Conservation (phyloP, 2,888 invertebrate species). For the Phaedon cochleariae region DNA sequence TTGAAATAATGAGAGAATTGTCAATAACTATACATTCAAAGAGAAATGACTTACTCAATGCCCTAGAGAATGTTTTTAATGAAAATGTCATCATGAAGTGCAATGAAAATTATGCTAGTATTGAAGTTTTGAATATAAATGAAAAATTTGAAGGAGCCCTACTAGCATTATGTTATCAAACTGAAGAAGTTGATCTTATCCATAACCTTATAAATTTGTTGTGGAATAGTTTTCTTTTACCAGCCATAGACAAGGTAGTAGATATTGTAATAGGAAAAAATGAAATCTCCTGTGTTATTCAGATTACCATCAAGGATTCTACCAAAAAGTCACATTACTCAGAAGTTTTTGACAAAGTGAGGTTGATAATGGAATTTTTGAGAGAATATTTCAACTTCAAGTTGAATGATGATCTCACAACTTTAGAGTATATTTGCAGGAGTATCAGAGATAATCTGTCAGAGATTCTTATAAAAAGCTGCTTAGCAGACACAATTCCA, state of each 20-base stretch:
- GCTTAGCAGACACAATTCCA: conserved; percentile 80
- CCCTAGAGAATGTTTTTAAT: conserved; percentile 64
- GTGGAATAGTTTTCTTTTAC: conserved; percentile 66
- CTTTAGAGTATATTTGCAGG: conserved; percentile 67
- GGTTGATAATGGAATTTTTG: conserved; percentile 68
- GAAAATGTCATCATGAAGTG: conserved; percentile 60
- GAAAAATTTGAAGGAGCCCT: conserved; percentile 62
- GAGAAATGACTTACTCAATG: conserved; percentile 62
- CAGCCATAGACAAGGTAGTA: conserved; percentile 63
- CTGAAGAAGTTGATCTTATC: conserved; percentile 63
- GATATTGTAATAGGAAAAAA: conserved; percentile 18
- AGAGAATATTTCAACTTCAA: conserved; percentile 66
- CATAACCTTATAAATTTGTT: conserved; percentile 68
- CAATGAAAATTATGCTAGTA: conserved; percentile 55
- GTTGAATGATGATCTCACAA: conserved; percentile 60
- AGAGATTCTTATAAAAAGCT: conserved; percentile 74
- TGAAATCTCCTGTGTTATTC: conserved; percentile 16
- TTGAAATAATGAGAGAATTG: conserved; percentile 66
- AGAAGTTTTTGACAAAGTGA: conserved; percentile 68
- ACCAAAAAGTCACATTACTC: conserved; percentile 63
- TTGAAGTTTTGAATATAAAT: conserved; percentile 57
- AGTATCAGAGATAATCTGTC: conserved; percentile 69
- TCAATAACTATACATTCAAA: background rate
- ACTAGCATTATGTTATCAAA: conserved; percentile 51
- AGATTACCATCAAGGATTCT: conserved; percentile 58